A percentile compares a stretch with the other conserved stretches of the same genome.
Conservation (phyloP, 2,113 vertebrate species). For the Motacilla alba region DNA sequence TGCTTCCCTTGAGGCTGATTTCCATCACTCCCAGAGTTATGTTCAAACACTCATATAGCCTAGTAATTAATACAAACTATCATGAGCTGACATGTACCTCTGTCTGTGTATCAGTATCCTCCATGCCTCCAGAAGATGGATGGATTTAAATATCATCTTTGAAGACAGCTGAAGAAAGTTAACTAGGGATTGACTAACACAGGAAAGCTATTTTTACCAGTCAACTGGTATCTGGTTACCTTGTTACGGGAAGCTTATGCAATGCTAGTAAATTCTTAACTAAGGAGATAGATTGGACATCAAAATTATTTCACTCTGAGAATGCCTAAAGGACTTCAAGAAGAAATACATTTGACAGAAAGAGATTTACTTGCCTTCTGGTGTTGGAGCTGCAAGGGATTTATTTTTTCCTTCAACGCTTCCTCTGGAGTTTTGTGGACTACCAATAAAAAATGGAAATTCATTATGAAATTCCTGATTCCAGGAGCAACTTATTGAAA, state of each 20-base stretch:
- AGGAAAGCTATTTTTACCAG: constrained; percentile 61
- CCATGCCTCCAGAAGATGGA: constrained; percentile 38
- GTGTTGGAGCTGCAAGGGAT: background rate
- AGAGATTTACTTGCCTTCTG: background rate
- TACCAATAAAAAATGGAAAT: background rate
- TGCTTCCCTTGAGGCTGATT: background rate
- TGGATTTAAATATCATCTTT: constrained; percentile 55
- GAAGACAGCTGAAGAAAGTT: constrained; percentile 65
- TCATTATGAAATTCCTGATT: background rate
- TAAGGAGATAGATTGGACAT: background rate
- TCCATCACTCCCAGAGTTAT: background rate
- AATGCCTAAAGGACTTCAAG: background rate
- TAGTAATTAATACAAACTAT: constrained; percentile 32
- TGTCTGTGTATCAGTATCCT: constrained; percentile 33
- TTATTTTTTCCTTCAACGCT: background rate
- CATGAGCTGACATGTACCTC: constrained; percentile 47
- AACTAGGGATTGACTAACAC: constrained; percentile 64
- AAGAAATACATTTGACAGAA: background rate
- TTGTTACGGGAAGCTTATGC: constrained; percentile 58
- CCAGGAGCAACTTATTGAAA: background rate
- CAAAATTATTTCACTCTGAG: background rate
- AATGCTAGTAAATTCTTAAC: constrained; percentile 43
- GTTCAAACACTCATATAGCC: constrained; percentile 9
- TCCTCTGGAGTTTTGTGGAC: background rate
- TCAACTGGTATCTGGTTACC: constrained; percentile 57